Evolutionary conservation across 2,113 vertebrate species (phyloP).

Genomic region (Xyrauchen texanus): DNA sequence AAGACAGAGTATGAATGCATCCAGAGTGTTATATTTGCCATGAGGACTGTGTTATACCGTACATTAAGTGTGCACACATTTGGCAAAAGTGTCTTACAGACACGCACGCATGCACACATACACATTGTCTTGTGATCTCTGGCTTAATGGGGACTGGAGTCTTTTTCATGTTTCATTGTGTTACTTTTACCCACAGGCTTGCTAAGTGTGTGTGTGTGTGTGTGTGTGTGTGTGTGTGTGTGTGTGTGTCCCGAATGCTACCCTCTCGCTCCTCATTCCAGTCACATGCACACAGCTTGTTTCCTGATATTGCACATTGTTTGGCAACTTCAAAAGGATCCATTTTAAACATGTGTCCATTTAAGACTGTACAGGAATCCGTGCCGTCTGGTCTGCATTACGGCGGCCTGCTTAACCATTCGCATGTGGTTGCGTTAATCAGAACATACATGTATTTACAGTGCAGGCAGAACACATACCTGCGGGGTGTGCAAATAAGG

Average conservation of each 20-base stretch:
- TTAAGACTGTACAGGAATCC: slow-evolving; percentile 53
- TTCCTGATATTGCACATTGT: slow-evolving; percentile 59
- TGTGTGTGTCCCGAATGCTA: background rate
- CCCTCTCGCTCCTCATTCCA: slow-evolving; percentile 34
- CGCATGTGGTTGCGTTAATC: slow-evolving; percentile 50
- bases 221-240: too few species aligned
- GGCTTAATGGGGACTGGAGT: slow-evolving; percentile 45
- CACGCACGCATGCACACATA: background rate
- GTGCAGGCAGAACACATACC: slow-evolving; percentile 40
- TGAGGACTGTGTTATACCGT: slow-evolving; percentile 6
- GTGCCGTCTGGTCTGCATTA: slow-evolving; percentile 54
- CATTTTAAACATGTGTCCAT: slow-evolving; percentile 55
- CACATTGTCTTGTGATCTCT: slow-evolving; percentile 44
- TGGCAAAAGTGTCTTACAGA: background rate
- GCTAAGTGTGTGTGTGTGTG: slow-evolving; percentile 12
- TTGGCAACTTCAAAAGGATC: slow-evolving; percentile 58
- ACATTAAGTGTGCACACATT: background rate
- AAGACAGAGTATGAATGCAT: slow-evolving; percentile 3
- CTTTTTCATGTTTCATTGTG: slow-evolving; percentile 59
- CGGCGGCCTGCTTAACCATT: slow-evolving; percentile 40
- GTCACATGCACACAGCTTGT: slow-evolving; percentile 50
- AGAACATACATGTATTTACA: slow-evolving; percentile 53
- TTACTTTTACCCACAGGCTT: slow-evolving; percentile 55
- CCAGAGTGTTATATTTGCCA: background rate
- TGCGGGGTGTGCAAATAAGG: slow-evolving; percentile 20